Evolutionary conservation across 2,113 vertebrate genomes (phyloP).

Genomic region (Ailuropoda melanoleuca): DNA sequence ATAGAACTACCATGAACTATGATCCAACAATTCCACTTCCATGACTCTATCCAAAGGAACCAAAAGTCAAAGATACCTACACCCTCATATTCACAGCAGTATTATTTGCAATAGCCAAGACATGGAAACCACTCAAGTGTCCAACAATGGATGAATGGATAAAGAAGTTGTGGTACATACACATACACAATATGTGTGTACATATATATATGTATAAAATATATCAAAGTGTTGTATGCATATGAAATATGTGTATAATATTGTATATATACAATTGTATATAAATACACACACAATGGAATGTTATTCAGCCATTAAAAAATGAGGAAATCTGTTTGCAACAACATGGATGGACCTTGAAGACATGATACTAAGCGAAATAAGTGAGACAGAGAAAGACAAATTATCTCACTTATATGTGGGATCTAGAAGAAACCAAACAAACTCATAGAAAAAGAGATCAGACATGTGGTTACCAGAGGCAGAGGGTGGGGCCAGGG

Average conservation of each 20-base stretch:
- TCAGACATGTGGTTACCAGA: background rate
- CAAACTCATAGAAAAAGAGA: background rate
- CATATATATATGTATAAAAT: background rate
- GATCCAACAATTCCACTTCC: background rate
- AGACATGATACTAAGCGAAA: background rate
- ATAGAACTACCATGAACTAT: background rate
- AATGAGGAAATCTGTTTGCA: background rate
- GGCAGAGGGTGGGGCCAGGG: background rate
- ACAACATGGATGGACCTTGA: background rate
- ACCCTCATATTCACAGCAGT: background rate
- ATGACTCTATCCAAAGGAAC: background rate
- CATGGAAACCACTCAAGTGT: background rate
- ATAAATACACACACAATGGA: background rate
- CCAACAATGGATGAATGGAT: background rate
- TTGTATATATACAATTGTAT: background rate
- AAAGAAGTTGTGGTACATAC: background rate
- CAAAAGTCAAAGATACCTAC: background rate
- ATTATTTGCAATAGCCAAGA: background rate
- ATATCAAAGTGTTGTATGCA: background rate
- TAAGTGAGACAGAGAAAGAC: background rate
- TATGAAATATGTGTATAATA: background rate
- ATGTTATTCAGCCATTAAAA: background rate
- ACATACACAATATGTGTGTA: background rate
- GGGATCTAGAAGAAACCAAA: background rate
- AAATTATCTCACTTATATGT: background rate